phyloP scores from a whole-genome alignment of 2,797 vertebrate species.

The Discoglossus pictus region DNA sequence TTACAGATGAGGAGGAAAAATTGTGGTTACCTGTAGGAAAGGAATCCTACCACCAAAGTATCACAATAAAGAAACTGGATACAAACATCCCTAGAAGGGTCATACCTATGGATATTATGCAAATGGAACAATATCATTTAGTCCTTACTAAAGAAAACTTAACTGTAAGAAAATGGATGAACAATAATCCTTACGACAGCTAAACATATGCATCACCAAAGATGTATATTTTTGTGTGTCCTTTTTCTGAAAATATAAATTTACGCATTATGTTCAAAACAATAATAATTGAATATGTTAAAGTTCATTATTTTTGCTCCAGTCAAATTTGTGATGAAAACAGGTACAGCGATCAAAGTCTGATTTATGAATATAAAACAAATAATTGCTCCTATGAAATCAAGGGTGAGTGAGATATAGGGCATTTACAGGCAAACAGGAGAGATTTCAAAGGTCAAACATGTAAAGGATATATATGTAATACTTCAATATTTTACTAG shows the following conservation, averaged over 20 bases:
- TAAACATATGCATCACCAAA: not conserved
- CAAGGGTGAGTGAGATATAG: too few relatives aligned
- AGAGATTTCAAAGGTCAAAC: not conserved
- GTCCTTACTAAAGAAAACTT: slow-evolving; percentile 52
- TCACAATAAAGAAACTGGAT: slow-evolving; percentile 41
- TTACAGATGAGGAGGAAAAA: slow-evolving; percentile 27
- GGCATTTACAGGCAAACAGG: too few relatives aligned
- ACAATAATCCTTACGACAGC: slow-evolving; percentile 48
- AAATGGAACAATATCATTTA: slow-evolving; percentile 50
- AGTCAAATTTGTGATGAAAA: too few relatives aligned
- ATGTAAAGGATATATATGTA: too few relatives aligned
- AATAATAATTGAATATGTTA: too few relatives aligned
- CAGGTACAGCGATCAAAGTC: too few relatives aligned
- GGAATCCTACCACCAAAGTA: slow-evolving; percentile 49
- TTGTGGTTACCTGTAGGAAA: slow-evolving; percentile 44
- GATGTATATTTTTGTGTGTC: too few relatives aligned
- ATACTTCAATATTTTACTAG: too few relatives aligned
- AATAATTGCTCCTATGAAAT: too few relatives aligned
- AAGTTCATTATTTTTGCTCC: too few relatives aligned
- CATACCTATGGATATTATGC: slow-evolving; percentile 30
- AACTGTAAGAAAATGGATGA: slow-evolving; percentile 45
- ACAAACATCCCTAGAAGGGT: slow-evolving; percentile 12
- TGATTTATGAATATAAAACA: too few relatives aligned
- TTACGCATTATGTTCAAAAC: not conserved
- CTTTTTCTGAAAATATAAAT: not conserved